These are phyloP conservation scores for Linepithema humile DNA, from an alignment of 1,140 invertebrate species.

Conservation along the genomic window DNA sequence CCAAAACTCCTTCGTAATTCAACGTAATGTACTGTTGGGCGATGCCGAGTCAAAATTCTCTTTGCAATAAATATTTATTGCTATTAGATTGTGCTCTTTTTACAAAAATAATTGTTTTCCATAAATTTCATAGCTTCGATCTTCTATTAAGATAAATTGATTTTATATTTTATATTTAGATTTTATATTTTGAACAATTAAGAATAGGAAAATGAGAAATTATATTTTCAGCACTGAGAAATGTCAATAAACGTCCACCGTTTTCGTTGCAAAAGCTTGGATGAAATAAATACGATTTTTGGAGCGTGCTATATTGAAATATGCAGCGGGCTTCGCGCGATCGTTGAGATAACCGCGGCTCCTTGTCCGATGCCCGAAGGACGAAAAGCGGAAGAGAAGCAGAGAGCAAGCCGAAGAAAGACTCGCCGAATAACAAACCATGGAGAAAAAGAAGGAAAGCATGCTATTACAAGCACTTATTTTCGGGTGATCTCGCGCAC, in stretches of 20 bases:
- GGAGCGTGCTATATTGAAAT: slow-evolving; percentile 42
- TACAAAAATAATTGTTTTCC: not conserved
- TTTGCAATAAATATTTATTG: not conserved
- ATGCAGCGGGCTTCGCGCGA: slow-evolving; percentile 25
- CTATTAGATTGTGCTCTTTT: not conserved
- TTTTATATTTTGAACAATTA: no score
- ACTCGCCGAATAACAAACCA: not conserved
- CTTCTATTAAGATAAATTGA: not conserved
- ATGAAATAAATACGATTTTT: slow-evolving; percentile 30
- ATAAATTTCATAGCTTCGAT: not conserved
- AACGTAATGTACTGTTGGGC: not conserved
- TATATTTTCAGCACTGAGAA: not conserved
- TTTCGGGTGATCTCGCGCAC: slow-evolving; percentile 15
- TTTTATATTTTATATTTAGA: not conserved
- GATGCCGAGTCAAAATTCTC: not conserved
- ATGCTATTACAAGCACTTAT: slow-evolving; percentile 15
- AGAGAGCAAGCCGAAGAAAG: slow-evolving; percentile 3
- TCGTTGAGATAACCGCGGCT: slow-evolving; percentile 26
- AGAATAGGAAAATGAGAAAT: not conserved
- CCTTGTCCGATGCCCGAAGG: slow-evolving; percentile 1
- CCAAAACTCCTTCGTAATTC: slow-evolving; percentile 40
- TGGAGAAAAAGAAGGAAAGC: not conserved
- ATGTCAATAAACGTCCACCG: not conserved
- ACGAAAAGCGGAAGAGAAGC: slow-evolving; percentile 41
- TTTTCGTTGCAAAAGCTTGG: not conserved